These are phyloP conservation scores for Atractosteus spatula DNA, from an alignment of 2,113 vertebrate species.

Conservation along the genomic window DNA sequence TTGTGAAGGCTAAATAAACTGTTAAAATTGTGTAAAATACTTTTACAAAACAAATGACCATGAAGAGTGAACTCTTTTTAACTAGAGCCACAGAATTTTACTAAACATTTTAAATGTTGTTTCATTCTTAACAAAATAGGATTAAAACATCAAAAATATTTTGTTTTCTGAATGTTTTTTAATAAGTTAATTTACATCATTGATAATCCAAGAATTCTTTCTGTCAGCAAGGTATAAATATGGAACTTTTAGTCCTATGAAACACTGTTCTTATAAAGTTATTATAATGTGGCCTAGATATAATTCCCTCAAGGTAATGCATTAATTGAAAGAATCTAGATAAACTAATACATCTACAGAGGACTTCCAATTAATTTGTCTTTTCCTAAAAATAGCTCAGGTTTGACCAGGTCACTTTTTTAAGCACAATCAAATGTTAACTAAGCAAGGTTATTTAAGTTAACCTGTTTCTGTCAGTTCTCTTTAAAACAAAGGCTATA, in stretches of 20 bases:
- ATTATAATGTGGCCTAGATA: conserved; percentile 3
- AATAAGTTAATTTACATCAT: not conserved
- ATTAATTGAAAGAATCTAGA: conserved; percentile 10
- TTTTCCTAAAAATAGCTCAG: not conserved
- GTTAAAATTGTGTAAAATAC: too few species aligned
- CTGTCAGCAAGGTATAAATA: not conserved
- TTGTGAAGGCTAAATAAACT: too few species aligned
- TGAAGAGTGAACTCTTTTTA: too few species aligned
- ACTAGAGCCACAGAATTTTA: too few species aligned
- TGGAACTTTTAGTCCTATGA: not conserved
- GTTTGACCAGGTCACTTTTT: conserved; percentile 4
- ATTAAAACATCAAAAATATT: not conserved
- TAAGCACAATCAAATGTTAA: too few species aligned
- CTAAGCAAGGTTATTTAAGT: too few species aligned
- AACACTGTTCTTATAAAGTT: not conserved
- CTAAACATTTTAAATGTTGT: too few species aligned
- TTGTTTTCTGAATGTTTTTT: not conserved
- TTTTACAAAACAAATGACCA: too few species aligned
- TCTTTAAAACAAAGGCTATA: not conserved
- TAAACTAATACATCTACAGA: conserved; percentile 2
- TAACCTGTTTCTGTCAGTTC: not conserved
- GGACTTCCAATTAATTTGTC: conserved; percentile 5
- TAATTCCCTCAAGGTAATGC: not conserved
- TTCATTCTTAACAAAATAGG: too few species aligned
- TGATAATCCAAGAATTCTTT: not conserved